A percentile compares a stretch with the other conserved stretches of the same genome.
These are phyloP conservation scores for Mormyrus iriodes DNA, from an alignment of 2,113 vertebrate genomes.

Conservation along the genomic window DNA sequence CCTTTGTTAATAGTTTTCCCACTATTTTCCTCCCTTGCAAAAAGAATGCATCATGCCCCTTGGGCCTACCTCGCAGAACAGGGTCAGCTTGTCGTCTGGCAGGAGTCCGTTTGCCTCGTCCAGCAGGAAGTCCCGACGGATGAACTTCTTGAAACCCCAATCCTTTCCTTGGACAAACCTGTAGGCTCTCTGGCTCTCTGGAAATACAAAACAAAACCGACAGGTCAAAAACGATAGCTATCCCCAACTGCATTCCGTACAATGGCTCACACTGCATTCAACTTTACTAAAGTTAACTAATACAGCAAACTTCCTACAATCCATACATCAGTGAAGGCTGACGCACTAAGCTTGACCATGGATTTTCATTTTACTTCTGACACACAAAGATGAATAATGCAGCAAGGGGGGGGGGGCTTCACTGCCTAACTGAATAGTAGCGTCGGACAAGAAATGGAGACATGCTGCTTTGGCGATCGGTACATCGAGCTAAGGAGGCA, in stretches of 20 bases:
- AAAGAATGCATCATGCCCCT: not conserved
- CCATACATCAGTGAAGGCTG: not conserved
- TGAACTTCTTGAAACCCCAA: slow-evolving; percentile 93
- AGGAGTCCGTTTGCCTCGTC: slow-evolving; percentile 85
- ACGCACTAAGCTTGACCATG: not conserved
- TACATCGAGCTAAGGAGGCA: not conserved
- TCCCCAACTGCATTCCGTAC: not conserved
- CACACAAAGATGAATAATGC: not conserved
- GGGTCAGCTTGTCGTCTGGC: slow-evolving; percentile 84
- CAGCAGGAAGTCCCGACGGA: slow-evolving; percentile 81
- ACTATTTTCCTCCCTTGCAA: not conserved
- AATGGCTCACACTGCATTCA: not conserved
- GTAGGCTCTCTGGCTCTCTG: slow-evolving; percentile 84
- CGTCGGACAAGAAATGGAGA: not conserved
- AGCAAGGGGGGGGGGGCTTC: not conserved
- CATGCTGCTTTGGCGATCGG: not conserved
- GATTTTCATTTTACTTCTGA: not conserved
- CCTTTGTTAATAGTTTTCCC: not conserved
- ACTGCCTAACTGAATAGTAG: not conserved
- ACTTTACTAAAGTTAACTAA: not conserved
- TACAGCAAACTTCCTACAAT: not conserved
- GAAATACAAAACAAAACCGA: slow-evolving; percentile 34
- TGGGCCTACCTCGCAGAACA: slow-evolving; percentile 81
- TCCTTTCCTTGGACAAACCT: slow-evolving; percentile 89
- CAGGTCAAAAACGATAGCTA: not conserved